These are phyloP conservation scores for Botia almorhae DNA, from an alignment of 2,797 vertebrate species.

Conservation along the genomic window DNA sequence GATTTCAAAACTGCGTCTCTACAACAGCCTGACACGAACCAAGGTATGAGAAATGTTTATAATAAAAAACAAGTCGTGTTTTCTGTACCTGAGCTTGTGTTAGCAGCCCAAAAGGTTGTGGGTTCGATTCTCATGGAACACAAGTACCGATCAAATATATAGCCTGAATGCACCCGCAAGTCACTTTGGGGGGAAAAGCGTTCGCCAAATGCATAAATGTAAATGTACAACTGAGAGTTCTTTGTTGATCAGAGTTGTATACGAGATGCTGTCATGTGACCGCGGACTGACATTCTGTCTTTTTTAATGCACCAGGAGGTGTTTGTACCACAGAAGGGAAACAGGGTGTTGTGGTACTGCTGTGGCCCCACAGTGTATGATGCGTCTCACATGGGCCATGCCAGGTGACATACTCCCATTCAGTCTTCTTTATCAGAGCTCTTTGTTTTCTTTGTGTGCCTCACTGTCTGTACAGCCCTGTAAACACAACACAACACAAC, in stretches of 20 bases:
- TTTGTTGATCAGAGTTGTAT: background rate
- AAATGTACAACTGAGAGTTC: no score
- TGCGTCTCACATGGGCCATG: constrained; percentile 98
- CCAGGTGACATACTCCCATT: constrained; percentile 80
- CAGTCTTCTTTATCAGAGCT: background rate
- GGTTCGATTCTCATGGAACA: no score
- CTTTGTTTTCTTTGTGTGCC: constrained; percentile 28
- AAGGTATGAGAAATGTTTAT: constrained; percentile 78
- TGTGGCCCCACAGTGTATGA: constrained; percentile 97
- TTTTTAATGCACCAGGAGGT: constrained; percentile 80
- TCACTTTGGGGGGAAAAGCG: no score
- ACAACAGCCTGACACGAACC: constrained; percentile 93
- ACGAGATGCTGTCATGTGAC: background rate
- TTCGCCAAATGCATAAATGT: no score
- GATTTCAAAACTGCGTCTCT: constrained; percentile 84
- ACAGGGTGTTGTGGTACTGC: constrained; percentile 92
- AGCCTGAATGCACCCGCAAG: no score
- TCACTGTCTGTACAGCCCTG: constrained; percentile 12
- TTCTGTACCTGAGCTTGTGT: no score
- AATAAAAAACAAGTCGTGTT: background rate
- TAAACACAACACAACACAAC: background rate
- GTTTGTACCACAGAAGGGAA: constrained; percentile 91
- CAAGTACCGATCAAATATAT: no score
- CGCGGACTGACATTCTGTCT: background rate
- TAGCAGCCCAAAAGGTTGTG: no score